Evolutionary conservation across 2,113 vertebrate genomes (phyloP), one percentile per base, ranked within the genome.

Genomic region (Cyprinodon tularosa): DNA sequence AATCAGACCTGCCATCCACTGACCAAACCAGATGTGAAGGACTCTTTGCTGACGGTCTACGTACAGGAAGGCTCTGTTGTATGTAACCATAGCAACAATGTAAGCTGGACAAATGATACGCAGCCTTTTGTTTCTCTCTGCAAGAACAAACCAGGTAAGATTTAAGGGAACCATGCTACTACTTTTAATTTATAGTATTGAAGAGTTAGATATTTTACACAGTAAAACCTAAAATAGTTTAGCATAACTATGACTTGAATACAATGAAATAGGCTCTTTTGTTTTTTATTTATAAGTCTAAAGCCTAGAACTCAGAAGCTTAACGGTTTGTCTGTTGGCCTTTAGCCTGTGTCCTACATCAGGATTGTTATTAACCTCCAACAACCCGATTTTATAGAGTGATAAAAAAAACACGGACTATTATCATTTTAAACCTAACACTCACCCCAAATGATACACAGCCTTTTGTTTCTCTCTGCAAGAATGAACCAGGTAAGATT

Each of bases 21-120:
- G 12, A 44, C 38, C n/a, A 62, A 45, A 47, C n/a, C 9, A 12
- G 4, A 9, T n/a, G n/a, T 22, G 8, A 20, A 36, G 5, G 4
- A 3, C 22, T 44, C 62, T 4, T 62, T 13, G 62, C 1, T 88
- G 10, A 4, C 0, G 0, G 37, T 79, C 45, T 15, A 66, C 76
- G 63, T 60, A 0, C 0, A 36, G 14, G 11, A 20, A 45, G 0
- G 44, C 11, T 2, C 15, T 11, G 62, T 86, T 59, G 59, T 70
- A 40, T 89, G 88, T 80, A 76, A 81, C 66, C 78, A 89, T 12
- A 86, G 83, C 63, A 89, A 89, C 75, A 0, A 71, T 1, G 72
- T 89, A 38, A 83, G 71, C 77, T 39, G 53, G 77, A 0, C 20
- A 37, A 0, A 47, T 0, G 0, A 37, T 1, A 48, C 3, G 3